A percentile compares a stretch with the other conserved stretches of the same genome.
phyloP scores from a whole-genome alignment of 2,797 vertebrate species.

The Tamandua tetradactyla region DNA sequence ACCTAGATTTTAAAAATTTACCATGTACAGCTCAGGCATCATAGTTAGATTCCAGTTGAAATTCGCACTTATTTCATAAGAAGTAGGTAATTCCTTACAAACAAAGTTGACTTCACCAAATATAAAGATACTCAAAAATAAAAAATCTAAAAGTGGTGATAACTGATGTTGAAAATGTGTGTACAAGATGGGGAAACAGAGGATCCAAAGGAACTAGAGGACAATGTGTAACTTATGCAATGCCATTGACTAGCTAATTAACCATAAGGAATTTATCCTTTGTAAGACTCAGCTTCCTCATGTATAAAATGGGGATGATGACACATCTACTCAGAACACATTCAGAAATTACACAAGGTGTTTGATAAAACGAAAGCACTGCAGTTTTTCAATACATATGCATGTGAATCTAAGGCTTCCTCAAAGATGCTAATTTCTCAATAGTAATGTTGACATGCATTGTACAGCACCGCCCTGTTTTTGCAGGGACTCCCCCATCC shows the following conservation, averaged over 20 bases:
- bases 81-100: conserved; percentile 31
- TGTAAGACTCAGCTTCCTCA: neutral
- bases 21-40: neutral
- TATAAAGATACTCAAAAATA: neutral
- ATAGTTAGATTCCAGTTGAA: neutral
- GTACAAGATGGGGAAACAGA: neutral
- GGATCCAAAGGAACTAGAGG: neutral
- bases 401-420: neutral
- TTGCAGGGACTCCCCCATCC: neutral
- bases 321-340: neutral
- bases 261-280: neutral
- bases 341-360: neutral
- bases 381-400: neutral
- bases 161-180: neutral
- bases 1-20: neutral
- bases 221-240: neutral
- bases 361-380: neutral
- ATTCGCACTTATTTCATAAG: conserved; percentile 14
- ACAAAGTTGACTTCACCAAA: neutral
- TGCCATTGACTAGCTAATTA: neutral
- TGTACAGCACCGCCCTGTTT: neutral
- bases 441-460: neutral
- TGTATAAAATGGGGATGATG: neutral
- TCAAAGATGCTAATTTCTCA: neutral
- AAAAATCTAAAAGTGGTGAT: neutral